Base-by-base conservation (phyloP, 1,140 invertebrate genomes). In the Drosophila willistoni region DNA sequence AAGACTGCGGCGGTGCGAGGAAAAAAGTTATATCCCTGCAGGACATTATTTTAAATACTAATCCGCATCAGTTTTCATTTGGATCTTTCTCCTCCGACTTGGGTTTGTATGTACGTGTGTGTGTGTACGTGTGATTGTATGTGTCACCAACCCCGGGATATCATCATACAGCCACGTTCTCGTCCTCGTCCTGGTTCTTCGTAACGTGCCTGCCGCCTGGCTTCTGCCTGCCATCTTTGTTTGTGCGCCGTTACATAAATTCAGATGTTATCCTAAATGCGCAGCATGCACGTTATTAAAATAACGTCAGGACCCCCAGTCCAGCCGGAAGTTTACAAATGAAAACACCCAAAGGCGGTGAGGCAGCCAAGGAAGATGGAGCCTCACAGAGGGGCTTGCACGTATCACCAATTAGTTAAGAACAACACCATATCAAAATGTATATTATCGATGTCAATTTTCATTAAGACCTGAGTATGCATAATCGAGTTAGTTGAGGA, bases 1-100 rank as follows among this genome's bases (percentile, higher is more conserved):
- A 34, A 68, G 77, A 63, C 39, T 73, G 68, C 60, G 72, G 72
- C 71, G 72, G 72, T 69, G 56, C 54, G 74, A 80, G 69, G 60
- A 56, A 73, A 67, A 75, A 90, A 90, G 80, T 91, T 91, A 91
- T 91, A 91, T 91, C 89, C 85, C 89, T 91, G 89, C 89, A 91
- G 89, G 89, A 91, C 89, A 91, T 91, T 91, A 91, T 91, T 91
- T 91, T 91, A 91, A 91, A 91, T 89, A 91, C 89, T 91, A 91
- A 91, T 91, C 89, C 89, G 89, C 89, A 91, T 86, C 89, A 91
- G 89, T 91, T 91, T 91, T 91, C 84, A 91, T 91, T 91, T 91
- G 81, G 84, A 77, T 81, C 75, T 78, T 80, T 70, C 63, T 56
- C 66, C 47, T 65, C 47, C 39, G 39, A 36, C 12, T 51, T 39